Evolutionary conservation across 2,797 vertebrate species (phyloP).

Genomic region (Microctenopoma stevenorrisi): DNA sequence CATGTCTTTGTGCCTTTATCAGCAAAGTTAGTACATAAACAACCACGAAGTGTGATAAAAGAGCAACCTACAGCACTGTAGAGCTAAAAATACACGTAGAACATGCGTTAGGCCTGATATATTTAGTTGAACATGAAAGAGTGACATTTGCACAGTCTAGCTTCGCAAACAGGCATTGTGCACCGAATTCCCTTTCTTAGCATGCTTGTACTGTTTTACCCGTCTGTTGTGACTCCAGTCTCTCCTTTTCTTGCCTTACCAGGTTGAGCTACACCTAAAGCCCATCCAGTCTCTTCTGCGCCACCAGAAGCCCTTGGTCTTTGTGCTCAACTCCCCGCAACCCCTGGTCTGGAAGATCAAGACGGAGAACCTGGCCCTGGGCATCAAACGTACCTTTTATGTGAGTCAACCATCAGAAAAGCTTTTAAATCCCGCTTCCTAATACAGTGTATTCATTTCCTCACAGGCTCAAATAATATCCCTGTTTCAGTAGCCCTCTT

Average conservation of each 20-base stretch:
- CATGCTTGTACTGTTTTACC: not conserved
- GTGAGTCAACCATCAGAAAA: conserved; percentile 85
- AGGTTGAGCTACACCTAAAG: conserved; percentile 93
- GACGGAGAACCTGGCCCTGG: conserved; percentile 88
- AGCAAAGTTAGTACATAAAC: conserved; percentile 71
- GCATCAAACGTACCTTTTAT: conserved; percentile 88
- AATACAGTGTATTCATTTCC: conserved; percentile 73
- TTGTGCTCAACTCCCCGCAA: conserved; percentile 92
- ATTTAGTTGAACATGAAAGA: conserved; percentile 32
- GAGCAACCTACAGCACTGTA: conserved; percentile 48
- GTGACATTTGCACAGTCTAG: conserved; percentile 15
- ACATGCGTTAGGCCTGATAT: not conserved
- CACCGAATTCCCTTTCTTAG: conserved; percentile 10
- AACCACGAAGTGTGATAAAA: conserved; percentile 66
- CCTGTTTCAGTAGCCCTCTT: conserved; percentile 43
- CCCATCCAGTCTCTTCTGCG: conserved; percentile 91
- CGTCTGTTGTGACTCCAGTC: conserved; percentile 22
- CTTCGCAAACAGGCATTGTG: conserved; percentile 24
- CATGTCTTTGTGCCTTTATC: conserved; percentile 68
- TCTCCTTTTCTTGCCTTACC: conserved; percentile 20
- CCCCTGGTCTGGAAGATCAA: conserved; percentile 91
- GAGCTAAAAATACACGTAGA: conserved; percentile 35
- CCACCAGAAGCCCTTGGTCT: conserved; percentile 93
- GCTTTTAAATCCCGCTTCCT: conserved; percentile 64
- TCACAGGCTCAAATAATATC: conserved; percentile 38